Evolutionary conservation across 2,888 invertebrate genomes (phyloP).

Genomic region (Epirrita christyi): DNA sequence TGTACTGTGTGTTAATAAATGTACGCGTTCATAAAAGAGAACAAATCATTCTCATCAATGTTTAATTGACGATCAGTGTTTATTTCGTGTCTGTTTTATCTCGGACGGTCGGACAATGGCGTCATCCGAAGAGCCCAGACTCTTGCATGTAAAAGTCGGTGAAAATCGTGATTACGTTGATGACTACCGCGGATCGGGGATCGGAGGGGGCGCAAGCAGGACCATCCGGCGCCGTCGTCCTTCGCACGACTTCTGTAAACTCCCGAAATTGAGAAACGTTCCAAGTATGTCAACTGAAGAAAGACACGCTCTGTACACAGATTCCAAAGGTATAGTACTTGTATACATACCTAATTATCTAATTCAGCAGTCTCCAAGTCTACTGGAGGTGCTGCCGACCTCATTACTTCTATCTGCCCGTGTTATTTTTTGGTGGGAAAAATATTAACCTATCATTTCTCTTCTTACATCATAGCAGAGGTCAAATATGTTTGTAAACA

Average conservation of each 20-base stretch:
- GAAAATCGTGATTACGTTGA: conserved; percentile 69
- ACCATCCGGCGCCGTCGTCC: conserved; percentile 74
- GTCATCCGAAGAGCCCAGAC: conserved; percentile 75
- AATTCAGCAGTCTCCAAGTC: conserved; percentile 10
- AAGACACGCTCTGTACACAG: conserved; percentile 62
- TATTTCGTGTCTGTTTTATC: conserved; percentile 62
- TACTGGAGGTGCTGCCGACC: conserved; percentile 5
- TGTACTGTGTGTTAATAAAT: conserved; percentile 52
- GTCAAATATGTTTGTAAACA: conserved; percentile 82
- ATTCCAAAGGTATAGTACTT: conserved; percentile 68
- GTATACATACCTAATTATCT: conserved; percentile 18
- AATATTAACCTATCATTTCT: conserved; percentile 71
- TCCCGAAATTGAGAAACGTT: conserved; percentile 76
- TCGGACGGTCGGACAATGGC: conserved; percentile 77
- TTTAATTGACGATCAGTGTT: conserved; percentile 66
- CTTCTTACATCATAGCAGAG: conserved; percentile 77
- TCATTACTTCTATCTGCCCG: conserved; percentile 15
- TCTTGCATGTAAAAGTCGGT: conserved; percentile 77
- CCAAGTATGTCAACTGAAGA: conserved; percentile 75
- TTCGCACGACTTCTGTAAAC: conserved; percentile 75
- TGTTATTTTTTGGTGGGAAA: conserved; percentile 77
- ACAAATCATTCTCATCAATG: conserved; percentile 53
- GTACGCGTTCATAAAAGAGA: conserved; percentile 53
- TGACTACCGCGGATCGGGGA: conserved; percentile 59
- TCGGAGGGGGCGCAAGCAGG: conserved; percentile 72